Conservation (phyloP, 2,797 vertebrate genomes). For the Pseudopleuronectes americanus region DNA sequence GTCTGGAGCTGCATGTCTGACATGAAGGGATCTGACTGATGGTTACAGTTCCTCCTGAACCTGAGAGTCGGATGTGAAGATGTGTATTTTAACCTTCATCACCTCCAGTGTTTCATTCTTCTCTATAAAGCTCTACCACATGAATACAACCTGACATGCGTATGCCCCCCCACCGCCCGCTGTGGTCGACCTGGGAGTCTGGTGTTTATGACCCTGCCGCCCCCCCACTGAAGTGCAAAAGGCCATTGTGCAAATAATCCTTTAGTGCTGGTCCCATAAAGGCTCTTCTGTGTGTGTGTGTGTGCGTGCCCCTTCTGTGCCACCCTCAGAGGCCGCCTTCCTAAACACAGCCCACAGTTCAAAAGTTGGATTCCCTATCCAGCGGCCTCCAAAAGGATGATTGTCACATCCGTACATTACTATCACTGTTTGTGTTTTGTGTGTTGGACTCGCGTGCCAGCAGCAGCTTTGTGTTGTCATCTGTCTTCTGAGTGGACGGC, state of each 20-base stretch:
- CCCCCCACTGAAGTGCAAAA: slow-evolving; percentile 62
- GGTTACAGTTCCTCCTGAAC: neutral
- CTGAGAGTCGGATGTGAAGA: neutral
- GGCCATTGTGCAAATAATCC: slow-evolving; percentile 70
- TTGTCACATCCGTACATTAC: neutral
- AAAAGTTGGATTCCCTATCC: slow-evolving; percentile 24
- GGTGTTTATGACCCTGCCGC: slow-evolving; percentile 62
- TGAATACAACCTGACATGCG: slow-evolving; percentile 18
- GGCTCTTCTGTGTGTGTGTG: slow-evolving; percentile 51
- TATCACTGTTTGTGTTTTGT: too few species aligned
- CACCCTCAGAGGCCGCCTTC: slow-evolving; percentile 28
- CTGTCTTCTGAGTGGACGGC: too few species aligned
- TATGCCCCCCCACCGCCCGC: slow-evolving; percentile 32
- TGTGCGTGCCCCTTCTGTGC: slow-evolving; percentile 18
- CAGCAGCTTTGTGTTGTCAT: too few species aligned
- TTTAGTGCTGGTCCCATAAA: slow-evolving; percentile 56
- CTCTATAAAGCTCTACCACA: neutral
- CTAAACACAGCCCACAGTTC: neutral
- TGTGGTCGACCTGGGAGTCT: slow-evolving; percentile 37
- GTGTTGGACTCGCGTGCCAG: too few species aligned
- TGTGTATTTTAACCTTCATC: slow-evolving; percentile 27
- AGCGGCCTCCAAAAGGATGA: slow-evolving; percentile 18
- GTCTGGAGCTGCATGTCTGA: slow-evolving; percentile 23
- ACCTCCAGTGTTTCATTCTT: neutral
- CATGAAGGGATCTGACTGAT: slow-evolving; percentile 3